Base-by-base conservation (phyloP, 2,797 vertebrate species). In the Numenius phaeopus region DNA sequence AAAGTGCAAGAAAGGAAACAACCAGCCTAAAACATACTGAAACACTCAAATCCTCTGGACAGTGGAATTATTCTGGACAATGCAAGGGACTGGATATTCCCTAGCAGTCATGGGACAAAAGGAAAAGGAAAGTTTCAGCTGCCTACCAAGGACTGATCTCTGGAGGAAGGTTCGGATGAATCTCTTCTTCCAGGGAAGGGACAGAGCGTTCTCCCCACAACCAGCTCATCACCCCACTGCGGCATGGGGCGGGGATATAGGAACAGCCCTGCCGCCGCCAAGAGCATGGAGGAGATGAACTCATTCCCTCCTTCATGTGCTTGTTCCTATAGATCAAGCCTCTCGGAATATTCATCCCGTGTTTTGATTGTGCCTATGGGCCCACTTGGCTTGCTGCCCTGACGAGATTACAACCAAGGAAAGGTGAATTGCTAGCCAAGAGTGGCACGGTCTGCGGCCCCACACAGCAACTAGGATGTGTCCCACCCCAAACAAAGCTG, bases 181-280 rank as follows among this genome's bases (percentile, higher is more conserved):
- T 57, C 87, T 88, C 71, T 94, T 83, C 93, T 96, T 96, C 93
- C 95, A 91, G 80, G 85, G 77, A 86, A 71, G 77, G 62, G 94
- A 75, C 77, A 34, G 82, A 76, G 27, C 7, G 4, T 94, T 83
- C 94, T 89, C 77, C 81, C n/a, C 26, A 14, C 59, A 29, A 20
- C 34, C 65, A 70, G 65, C 76, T 82, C 57, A 44, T 90, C 79
- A 10, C 32, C 71, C 76, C 37, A 5, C 32, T 1, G 7, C 3
- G 1, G 66, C 75, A 61, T 5, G 1, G 2, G 4, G 65, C 6
- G 55, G 59, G 42, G 52, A 90, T 29, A 46, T 3, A 67, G 86
- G 90, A 80, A 94, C 85, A 95, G 77, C 66, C 39, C 58, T 64
- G 57, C 49, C 34, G 3, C 0, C 1, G 94, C 93, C 77, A 87